These are phyloP conservation scores for Xestia rhomboidea DNA, from an alignment of 2,888 invertebrate genomes.

Conservation along the genomic window DNA sequence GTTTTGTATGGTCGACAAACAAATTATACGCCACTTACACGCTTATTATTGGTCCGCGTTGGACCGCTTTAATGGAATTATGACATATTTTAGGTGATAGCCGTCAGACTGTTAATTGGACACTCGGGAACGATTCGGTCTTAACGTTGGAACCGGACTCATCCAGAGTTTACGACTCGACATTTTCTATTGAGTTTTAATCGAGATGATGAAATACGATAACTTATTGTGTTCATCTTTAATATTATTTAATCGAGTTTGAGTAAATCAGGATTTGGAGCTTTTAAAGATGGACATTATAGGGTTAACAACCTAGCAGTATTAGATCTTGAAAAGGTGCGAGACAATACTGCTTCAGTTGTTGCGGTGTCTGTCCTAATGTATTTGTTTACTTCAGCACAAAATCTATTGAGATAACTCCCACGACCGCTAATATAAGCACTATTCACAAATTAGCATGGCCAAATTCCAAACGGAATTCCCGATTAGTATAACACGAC, in stretches of 20 bases:
- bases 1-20: conserved; percentile 83
- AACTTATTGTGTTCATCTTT: conserved; percentile 26
- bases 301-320: conserved; percentile 32
- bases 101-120: conserved; percentile 62
- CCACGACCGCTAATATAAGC: conserved; percentile 5
- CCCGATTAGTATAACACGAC: conserved; percentile 21
- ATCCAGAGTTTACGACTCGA: conserved; percentile 57
- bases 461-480: conserved; percentile 27
- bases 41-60: conserved; percentile 78
- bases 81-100: conserved; percentile 67
- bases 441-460: conserved; percentile 12
- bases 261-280: conserved; percentile 25
- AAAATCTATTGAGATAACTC: neutral
- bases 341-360: neutral
- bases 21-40: conserved; percentile 87
- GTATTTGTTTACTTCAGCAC: conserved; percentile 3
- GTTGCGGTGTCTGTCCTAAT: neutral
- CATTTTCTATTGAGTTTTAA: conserved; percentile 58
- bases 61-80: conserved; percentile 68
- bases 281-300: conserved; percentile 5
- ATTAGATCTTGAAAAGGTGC: neutral
- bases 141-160: conserved; percentile 50
- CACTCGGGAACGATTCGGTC: conserved; percentile 48
- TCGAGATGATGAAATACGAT: conserved; percentile 50
- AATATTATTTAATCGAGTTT: conserved; percentile 17